Base-by-base conservation (phyloP, 2,888 invertebrate species). In the Drosophila mettleri region DNA sequence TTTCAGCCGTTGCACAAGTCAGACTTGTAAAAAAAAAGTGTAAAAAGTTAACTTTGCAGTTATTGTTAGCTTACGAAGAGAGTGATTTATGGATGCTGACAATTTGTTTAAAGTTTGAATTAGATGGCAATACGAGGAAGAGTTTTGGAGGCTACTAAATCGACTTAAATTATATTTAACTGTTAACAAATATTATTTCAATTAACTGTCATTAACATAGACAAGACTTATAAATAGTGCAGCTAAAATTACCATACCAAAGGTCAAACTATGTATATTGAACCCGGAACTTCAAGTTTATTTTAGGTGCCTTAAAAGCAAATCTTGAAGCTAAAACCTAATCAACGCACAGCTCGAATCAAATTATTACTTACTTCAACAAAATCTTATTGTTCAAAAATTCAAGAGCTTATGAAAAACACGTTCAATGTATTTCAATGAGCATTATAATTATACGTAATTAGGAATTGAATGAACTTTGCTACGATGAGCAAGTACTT, bases 1-100 rank as follows among this genome's bases (percentile, higher is more conserved):
- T 43, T 49, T 57, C 1, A 51, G 33, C 24, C 43, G 33, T 54
- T 54, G 43, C 54, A 54, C 33, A 81, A 88, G 49, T 49, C 49
- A 22, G 33, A 5, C 20, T 22, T 49, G 18, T 31, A 20, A 20
- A 48, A 20, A 20, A 48, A 49, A 22, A 34, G 49, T 48, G 49
- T 49, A 34, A 22, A 49, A 49, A 49, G 49, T 49, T 34, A 33
- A 34, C 8, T 22, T 34, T 22, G 20, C n/a, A 33, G 33, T 49
- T 49, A 46, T 46, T 31, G 45, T 45, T 27, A 45, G 29, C 27
- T 29, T n/a, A 29, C 12, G 8, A 18, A 27, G 18, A 12, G 12
- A 18, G 18, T 9, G 18, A 46, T 12, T 29, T 16, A 29, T 16
- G 27, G 45, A 45, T 4, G n/a, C 2, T n/a, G 27, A 45, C 14